Evolutionary conservation across 2,113 vertebrate species (phyloP).

Genomic region (Empidonax traillii): DNA sequence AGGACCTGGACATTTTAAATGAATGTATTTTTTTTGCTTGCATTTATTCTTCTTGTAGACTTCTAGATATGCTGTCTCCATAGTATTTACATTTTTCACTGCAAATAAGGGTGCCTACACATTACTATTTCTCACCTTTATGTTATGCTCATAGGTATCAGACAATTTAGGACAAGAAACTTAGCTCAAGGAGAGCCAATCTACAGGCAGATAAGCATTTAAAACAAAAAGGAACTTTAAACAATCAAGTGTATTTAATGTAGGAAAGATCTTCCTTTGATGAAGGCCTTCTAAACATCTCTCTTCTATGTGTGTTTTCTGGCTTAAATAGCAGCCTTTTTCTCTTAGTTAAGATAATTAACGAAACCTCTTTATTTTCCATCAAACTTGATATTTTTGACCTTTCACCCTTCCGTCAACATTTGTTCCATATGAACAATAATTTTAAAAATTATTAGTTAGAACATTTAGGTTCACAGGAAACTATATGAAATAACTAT

Average conservation of each 20-base stretch:
- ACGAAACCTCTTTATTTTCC: neutral
- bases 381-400: neutral
- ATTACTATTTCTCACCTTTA: neutral
- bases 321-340: neutral
- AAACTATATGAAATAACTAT: neutral
- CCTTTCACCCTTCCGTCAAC: neutral
- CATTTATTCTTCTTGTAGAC: accelerated
- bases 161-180: neutral
- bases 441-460: neutral
- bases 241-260: neutral
- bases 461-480: too few relatives aligned
- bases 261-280: neutral
- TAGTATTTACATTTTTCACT: neutral
- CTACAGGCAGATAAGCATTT: neutral
- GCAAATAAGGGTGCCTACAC: neutral
- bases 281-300: neutral
- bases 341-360: neutral
- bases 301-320: neutral
- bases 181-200: neutral
- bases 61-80: neutral
- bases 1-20: neutral
- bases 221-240: neutral
- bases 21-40: neutral
- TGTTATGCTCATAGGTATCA: neutral
- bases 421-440: neutral